These are phyloP conservation scores for Ypsolopha sequella DNA, from an alignment of 2,888 invertebrate species.

Conservation along the genomic window DNA sequence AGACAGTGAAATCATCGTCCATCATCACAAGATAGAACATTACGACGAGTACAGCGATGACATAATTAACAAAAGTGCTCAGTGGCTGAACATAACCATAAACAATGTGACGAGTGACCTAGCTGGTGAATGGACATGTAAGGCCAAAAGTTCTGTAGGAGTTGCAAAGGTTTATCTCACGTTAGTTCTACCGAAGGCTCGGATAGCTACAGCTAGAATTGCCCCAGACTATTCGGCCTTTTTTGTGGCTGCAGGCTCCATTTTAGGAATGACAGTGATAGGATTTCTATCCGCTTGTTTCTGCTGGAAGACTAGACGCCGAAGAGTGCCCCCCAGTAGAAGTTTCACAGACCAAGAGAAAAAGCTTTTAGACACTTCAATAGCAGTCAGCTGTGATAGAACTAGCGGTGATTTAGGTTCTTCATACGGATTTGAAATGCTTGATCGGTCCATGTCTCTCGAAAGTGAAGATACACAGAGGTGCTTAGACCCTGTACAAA, in stretches of 20 bases:
- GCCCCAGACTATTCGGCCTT: slow-evolving; percentile 81
- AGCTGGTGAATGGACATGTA: slow-evolving; percentile 88
- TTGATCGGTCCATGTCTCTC: slow-evolving; percentile 58
- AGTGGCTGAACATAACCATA: slow-evolving; percentile 87
- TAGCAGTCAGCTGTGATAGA: slow-evolving; percentile 73
- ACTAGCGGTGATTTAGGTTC: slow-evolving; percentile 74
- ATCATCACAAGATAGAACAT: slow-evolving; percentile 33
- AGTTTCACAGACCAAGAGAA: slow-evolving; percentile 92
- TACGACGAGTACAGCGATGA: slow-evolving; percentile 51
- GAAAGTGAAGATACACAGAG: slow-evolving; percentile 58
- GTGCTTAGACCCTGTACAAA: slow-evolving; percentile 72
- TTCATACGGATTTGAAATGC: slow-evolving; percentile 60
- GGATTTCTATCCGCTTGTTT: slow-evolving; percentile 63
- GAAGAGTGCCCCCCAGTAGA: slow-evolving; percentile 74
- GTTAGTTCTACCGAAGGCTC: slow-evolving; percentile 61
- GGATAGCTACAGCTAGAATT: slow-evolving; percentile 82
- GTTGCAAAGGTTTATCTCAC: slow-evolving; percentile 72
- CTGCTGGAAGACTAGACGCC: slow-evolving; percentile 77
- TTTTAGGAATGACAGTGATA: slow-evolving; percentile 75
- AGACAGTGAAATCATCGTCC: slow-evolving; percentile 40
- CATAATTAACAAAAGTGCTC: slow-evolving; percentile 58
- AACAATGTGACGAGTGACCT: slow-evolving; percentile 85
- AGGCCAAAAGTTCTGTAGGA: slow-evolving; percentile 77
- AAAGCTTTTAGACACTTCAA: slow-evolving; percentile 84
- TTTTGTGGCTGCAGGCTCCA: slow-evolving; percentile 78